phyloP scores from a whole-genome alignment of 2,888 invertebrate species.

The Ichneumoninae sp. region DNA sequence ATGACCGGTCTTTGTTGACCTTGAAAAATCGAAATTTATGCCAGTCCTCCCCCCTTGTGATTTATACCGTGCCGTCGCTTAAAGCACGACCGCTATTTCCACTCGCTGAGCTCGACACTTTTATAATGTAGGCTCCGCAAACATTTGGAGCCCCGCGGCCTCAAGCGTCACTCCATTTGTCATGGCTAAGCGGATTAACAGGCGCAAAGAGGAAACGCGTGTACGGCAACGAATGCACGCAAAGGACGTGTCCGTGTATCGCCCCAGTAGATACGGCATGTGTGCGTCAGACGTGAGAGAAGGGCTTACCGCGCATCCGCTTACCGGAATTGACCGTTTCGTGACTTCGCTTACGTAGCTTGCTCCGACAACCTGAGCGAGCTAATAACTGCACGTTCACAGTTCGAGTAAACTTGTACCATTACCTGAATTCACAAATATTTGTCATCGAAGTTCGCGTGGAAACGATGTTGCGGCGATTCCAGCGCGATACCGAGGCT shows the following conservation, averaged over 20 bases:
- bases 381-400: background rate
- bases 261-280: constrained; percentile 12
- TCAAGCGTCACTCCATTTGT: constrained; percentile 61
- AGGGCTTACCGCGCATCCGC: constrained; percentile 24
- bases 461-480: constrained; percentile 6
- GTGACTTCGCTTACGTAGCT: constrained; percentile 54
- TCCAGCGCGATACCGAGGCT: background rate
- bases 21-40: constrained; percentile 3
- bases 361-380: constrained; percentile 36
- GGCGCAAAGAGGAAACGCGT: constrained; percentile 48
- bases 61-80: background rate
- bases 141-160: constrained; percentile 32
- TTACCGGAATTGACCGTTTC: constrained; percentile 47
- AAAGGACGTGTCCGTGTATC: constrained; percentile 36
- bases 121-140: constrained; percentile 45
- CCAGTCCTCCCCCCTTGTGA: background rate
- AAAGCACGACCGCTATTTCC: background rate
- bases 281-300: constrained; percentile 10
- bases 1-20: background rate
- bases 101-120: constrained; percentile 28
- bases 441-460: constrained; percentile 23
- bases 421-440: constrained; percentile 18
- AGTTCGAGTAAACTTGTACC: constrained; percentile 5
- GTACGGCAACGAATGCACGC: constrained; percentile 39
- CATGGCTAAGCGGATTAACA: constrained; percentile 58